Conservation (phyloP, 2,113 vertebrate species). For the Isurus oxyrinchus region DNA sequence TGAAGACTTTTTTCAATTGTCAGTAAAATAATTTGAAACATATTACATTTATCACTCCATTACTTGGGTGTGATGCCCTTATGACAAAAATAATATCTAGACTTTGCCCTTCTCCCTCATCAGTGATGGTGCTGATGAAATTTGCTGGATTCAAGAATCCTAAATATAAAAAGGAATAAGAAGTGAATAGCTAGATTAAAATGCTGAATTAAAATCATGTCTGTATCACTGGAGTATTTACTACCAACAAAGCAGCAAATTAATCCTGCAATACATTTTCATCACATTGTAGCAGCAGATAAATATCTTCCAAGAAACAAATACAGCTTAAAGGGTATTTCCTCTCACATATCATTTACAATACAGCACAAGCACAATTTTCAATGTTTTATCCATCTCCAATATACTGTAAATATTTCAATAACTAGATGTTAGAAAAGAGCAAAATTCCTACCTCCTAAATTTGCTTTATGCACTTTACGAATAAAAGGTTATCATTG, state of each 20-base stretch:
- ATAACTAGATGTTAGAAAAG: not conserved
- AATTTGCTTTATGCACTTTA: not conserved
- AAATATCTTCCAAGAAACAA: not conserved
- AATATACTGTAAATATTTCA: not conserved
- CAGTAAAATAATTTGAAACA: not conserved
- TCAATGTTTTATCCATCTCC: not conserved
- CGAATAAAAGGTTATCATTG: too few relatives aligned
- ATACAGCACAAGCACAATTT: not conserved
- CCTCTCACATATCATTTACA: not conserved
- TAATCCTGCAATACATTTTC: not conserved
- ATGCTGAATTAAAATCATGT: not conserved
- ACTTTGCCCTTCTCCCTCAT: not conserved
- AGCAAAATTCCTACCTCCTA: not conserved
- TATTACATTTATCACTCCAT: too few relatives aligned
- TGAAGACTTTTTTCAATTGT: not conserved
- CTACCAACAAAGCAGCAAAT: not conserved
- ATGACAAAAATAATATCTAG: too few relatives aligned
- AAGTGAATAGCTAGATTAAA: not conserved
- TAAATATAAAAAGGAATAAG: not conserved
- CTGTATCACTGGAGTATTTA: not conserved
- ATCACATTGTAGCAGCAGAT: too few relatives aligned
- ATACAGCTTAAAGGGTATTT: not conserved
- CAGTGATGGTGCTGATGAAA: not conserved
- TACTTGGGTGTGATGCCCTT: not conserved
- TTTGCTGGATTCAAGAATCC: not conserved